These are phyloP conservation scores for Oikopleura albicans DNA, from an alignment of 23 tunicate genomes.

Conservation along the genomic window DNA sequence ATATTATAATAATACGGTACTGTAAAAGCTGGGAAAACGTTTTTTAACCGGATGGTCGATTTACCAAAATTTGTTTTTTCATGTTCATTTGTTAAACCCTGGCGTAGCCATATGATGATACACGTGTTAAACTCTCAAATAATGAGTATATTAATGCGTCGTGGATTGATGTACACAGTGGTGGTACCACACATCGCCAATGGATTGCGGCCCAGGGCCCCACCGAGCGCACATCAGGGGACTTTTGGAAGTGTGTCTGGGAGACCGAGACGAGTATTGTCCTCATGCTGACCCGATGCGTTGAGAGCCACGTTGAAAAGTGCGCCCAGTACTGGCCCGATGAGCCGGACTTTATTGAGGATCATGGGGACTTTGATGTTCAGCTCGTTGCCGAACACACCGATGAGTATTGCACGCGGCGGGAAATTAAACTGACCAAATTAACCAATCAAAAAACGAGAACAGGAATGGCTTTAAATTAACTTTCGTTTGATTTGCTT, in stretches of 20 bases:
- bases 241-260: background rate
- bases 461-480: too few species aligned
- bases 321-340: slow-evolving; percentile 3
- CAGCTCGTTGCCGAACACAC: background rate
- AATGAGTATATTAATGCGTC: background rate
- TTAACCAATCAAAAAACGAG: too few species aligned
- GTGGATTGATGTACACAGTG: background rate
- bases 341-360: background rate
- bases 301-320: background rate
- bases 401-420: background rate
- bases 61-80: too few species aligned
- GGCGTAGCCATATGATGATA: background rate
- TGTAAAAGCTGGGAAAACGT: too few species aligned
- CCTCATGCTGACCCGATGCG: background rate
- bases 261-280: background rate
- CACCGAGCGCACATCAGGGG: background rate
- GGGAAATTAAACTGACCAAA: background rate
- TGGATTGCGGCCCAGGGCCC: background rate
- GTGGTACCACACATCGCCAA: background rate
- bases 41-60: too few species aligned
- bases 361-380: background rate
- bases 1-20: too few species aligned
- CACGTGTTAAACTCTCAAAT: background rate
- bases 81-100: too few species aligned
- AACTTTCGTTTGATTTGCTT: too few species aligned